phyloP scores from a whole-genome alignment of 1,140 invertebrate species.

The Chironomus tepperi region DNA sequence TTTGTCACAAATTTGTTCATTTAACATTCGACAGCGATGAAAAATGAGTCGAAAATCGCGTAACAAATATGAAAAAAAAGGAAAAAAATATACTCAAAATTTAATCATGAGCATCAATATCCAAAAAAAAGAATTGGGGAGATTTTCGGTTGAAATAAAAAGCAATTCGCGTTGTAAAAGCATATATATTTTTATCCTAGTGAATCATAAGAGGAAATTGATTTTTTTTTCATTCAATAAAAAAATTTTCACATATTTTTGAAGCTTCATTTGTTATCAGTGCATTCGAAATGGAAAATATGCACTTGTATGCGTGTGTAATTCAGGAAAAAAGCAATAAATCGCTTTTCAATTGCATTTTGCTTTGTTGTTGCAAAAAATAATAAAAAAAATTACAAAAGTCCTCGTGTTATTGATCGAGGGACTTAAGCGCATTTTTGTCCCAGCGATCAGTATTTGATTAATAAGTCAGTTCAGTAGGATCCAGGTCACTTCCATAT shows the following conservation, averaged over 20 bases:
- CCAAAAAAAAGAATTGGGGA: not conserved
- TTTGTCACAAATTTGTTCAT: slow-evolving; percentile 17
- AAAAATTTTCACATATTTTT: not conserved
- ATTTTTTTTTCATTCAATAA: slow-evolving; percentile 19
- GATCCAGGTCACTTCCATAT: too few species aligned
- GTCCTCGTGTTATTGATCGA: too few species aligned
- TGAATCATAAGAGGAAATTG: slow-evolving; percentile 12
- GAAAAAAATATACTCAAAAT: not conserved
- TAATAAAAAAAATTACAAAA: too few species aligned
- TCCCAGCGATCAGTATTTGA: too few species aligned
- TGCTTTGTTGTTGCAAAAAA: not conserved
- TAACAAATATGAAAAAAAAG: not conserved
- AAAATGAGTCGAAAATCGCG: not conserved
- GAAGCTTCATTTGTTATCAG: not conserved
- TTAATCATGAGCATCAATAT: slow-evolving; percentile 10
- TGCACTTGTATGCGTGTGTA: not conserved
- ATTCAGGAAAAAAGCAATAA: slow-evolving; percentile 17
- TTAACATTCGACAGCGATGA: slow-evolving; percentile 5
- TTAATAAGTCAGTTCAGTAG: too few species aligned
- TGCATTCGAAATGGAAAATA: not conserved
- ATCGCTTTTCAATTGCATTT: slow-evolving; percentile 14
- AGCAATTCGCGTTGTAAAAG: not conserved
- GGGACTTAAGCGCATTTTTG: too few species aligned
- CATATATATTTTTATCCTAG: not conserved
- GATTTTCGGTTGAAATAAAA: too few species aligned